Evolutionary conservation across 2,888 invertebrate species (phyloP), one percentile per base, ranked within the genome.

Genomic region (Limnephilus rhombicus): DNA sequence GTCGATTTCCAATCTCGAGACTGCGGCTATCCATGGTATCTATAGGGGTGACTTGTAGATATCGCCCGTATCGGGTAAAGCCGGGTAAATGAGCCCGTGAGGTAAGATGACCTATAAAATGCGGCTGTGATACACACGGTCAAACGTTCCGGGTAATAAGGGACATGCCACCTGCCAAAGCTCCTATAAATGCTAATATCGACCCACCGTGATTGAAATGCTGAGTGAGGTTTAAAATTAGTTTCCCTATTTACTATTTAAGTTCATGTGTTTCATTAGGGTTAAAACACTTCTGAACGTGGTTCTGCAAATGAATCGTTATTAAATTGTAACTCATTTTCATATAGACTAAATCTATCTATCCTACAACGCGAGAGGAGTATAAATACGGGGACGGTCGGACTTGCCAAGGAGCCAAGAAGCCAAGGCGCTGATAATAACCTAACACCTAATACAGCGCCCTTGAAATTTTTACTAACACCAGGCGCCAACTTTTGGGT

Each of bases 71-170:
- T 53, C 53, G 53, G 7, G 53, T 53, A 53, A 53, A 53, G 53
- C 18, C 53, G 68, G 68, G 4, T 68, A 68, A 68, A 68, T 68
- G 68, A 68, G 68, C 24, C 68, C 29, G 82, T 82, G 31, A 34
- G 82, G 2, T 82, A 82, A 82, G 31, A 34, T 34, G 82, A 24
- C n/a, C 82, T 7, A 82, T 82, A 82, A 82, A 82, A 29, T 82
- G 82, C 82, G 82, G 82, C 34, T 82, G 82, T 82, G 82, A 82
- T 34, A 82, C 82, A 82, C 82, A 82, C 34, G 82, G 82, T 31
- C 31, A 31, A 18, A 68, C 53, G 18, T 53, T 53, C 18, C 53
- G 53, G 53, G 53, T 53, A 53, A 53, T 81, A 31, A 81, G 81
- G n/a, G 81, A 81, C n/a, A 82, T 11, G 68, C 68, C 82, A 82